These are phyloP conservation scores for Drosophila austrosaltans DNA, from an alignment of 2,888 invertebrate species.

Conservation along the genomic window DNA sequence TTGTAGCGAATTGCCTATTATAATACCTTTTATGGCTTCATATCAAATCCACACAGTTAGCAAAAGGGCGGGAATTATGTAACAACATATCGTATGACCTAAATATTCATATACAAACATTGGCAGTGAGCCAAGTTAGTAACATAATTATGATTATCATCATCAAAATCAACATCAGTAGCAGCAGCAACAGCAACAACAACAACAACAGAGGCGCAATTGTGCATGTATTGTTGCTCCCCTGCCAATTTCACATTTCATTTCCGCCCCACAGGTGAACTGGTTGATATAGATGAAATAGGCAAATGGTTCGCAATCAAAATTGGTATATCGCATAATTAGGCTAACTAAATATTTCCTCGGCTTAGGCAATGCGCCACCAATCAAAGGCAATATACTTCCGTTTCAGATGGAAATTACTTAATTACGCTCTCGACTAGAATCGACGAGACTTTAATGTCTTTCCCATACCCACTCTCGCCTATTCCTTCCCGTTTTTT, in stretches of 20 bases:
- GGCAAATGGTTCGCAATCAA: constrained; percentile 50
- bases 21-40: background rate
- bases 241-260: constrained; percentile 63
- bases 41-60: background rate
- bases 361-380: constrained; percentile 27
- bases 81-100: constrained; percentile 3
- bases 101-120: constrained; percentile 13
- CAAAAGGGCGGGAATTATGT: background rate
- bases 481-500: background rate
- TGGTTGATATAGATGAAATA: background rate
- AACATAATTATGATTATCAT: constrained; percentile 21
- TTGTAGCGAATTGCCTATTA: background rate
- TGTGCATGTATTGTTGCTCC: constrained; percentile 42
- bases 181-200: background rate
- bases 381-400: constrained; percentile 66
- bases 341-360: constrained; percentile 74
- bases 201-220: constrained; percentile 42
- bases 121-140: constrained; percentile 10
- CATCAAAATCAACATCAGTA: background rate
- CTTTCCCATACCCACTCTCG: background rate
- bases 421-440: constrained; percentile 61
- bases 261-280: constrained; percentile 48
- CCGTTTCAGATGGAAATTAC: constrained; percentile 69
- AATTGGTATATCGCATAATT: constrained; percentile 68
- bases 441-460: constrained; percentile 58